Percentiles rank a stretch among this genome's conserved stretches.
phyloP scores from a whole-genome alignment of 2,888 invertebrate species.

The Tiliacea aurago region DNA sequence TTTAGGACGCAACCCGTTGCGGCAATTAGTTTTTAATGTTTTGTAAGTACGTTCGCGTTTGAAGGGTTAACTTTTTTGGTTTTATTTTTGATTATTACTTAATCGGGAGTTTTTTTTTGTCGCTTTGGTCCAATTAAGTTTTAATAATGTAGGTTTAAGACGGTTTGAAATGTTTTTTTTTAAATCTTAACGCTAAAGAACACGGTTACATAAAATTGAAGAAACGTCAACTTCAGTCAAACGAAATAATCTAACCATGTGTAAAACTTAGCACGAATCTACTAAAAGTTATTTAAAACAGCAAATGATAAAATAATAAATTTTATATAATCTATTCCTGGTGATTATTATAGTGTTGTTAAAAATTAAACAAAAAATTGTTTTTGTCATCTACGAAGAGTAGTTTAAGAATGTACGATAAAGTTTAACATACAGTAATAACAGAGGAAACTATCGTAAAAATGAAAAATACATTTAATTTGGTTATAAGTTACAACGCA shows the following conservation, averaged over 20 bases:
- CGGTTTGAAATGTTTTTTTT: not conserved
- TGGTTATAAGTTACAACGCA: too few species aligned
- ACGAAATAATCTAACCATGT: conserved; percentile 36
- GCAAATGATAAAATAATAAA: conserved; percentile 17
- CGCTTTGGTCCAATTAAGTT: not conserved
- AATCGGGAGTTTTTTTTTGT: conserved; percentile 7
- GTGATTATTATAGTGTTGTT: too few species aligned
- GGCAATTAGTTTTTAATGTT: conserved; percentile 65
- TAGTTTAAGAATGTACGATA: too few species aligned
- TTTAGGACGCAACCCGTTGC: conserved; percentile 51
- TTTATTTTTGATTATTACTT: conserved; percentile 13
- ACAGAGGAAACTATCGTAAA: too few species aligned
- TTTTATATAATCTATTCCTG: conserved; percentile 6
- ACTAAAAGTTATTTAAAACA: conserved; percentile 38
- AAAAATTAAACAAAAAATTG: too few species aligned
- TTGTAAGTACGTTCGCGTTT: conserved; percentile 40
- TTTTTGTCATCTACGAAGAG: too few species aligned
- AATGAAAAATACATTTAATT: too few species aligned
- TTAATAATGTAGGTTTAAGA: not conserved
- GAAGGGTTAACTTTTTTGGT: conserved; percentile 35
- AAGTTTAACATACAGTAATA: too few species aligned
- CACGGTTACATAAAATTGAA: not conserved
- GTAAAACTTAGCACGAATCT: conserved; percentile 33
- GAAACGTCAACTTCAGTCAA: conserved; percentile 14
- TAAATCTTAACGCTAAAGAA: not conserved